Conservation (phyloP, 2,888 invertebrate species). For the Scaptomyza tumidula region DNA sequence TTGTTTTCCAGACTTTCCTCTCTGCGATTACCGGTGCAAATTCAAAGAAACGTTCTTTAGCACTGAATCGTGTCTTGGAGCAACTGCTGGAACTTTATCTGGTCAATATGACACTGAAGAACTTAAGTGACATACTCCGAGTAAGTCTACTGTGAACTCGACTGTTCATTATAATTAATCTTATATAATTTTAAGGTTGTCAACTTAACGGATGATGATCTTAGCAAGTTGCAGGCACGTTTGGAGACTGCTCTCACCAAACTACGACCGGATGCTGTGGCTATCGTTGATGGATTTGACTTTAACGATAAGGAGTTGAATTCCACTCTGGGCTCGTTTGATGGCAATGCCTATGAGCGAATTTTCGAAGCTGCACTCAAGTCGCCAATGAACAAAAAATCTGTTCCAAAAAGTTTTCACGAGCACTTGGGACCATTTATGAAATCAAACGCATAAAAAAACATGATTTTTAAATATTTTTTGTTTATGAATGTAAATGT, state of each 20-base stretch:
- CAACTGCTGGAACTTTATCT: slow-evolving; percentile 91
- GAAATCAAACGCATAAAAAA: slow-evolving; percentile 85
- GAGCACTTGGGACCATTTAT: slow-evolving; percentile 88
- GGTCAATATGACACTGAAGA: slow-evolving; percentile 89
- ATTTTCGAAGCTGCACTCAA: slow-evolving; percentile 91
- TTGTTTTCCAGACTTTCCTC: slow-evolving; percentile 91
- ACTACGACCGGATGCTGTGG: slow-evolving; percentile 95
- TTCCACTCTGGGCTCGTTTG: slow-evolving; percentile 91
- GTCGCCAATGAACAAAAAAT: slow-evolving; percentile 92
- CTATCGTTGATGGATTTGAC: slow-evolving; percentile 96
- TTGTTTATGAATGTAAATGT: background rate
- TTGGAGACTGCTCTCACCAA: slow-evolving; percentile 89
- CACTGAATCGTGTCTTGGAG: slow-evolving; percentile 87
- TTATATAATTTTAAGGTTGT: slow-evolving; percentile 66
- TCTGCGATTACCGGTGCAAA: slow-evolving; percentile 88
- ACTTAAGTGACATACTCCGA: slow-evolving; percentile 90
- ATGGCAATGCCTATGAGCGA: slow-evolving; percentile 93
- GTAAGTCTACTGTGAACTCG: slow-evolving; percentile 85
- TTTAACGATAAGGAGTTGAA: slow-evolving; percentile 90
- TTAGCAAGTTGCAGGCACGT: slow-evolving; percentile 87
- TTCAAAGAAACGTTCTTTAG: slow-evolving; percentile 85
- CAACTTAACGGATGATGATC: slow-evolving; percentile 68
- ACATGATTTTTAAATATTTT: background rate
- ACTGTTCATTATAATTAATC: background rate
- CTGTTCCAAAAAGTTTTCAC: slow-evolving; percentile 89